Evolutionary conservation across 2,888 invertebrate genomes (phyloP), one percentile per base, ranked within the genome.

Genomic region (Dicyrtoma fusca): DNA sequence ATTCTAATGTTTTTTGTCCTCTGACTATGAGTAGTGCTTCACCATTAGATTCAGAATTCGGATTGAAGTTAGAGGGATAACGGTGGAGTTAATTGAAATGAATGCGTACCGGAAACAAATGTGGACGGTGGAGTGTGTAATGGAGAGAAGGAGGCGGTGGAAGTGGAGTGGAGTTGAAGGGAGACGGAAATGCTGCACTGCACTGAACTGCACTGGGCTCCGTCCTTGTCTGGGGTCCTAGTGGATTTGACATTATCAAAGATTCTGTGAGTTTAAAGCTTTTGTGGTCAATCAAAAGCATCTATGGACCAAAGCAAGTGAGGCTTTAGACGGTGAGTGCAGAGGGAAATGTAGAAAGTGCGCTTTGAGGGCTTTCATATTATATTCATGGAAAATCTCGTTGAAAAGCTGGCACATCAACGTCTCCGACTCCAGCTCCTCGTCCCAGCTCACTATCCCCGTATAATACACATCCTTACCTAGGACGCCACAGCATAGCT

Each of bases 261-360:
- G 47, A 64, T 64, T 64, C 49, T 64, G 26, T 49, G 23, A 21
- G 21, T 64, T 47, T 25, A 23, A 49, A 49, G 49, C 26, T 61
- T 64, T 64, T 64, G 64, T 64, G 64, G 64, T 64, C 64, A 64
- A 49, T 47, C 64, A n/a, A 25, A 64, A 49, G 49, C 21, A 14
- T 34, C 10, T n/a, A 17, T 13, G 14, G 2, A 19, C 10, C n/a
- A n/a, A n/a, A n/a, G n/a, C n/a, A 59, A 13, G 14, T 25, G 25
- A 14, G 26, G 25, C n/a, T 49, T 19, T n/a, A 51, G 53, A 53
- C 13, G 21, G 53, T 34, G n/a, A 17, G 21, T 34, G 53, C n/a
- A n/a, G 23, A 53, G 8, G 42, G 26, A 34, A 53, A 66, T 21
- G 14, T 34, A 65, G 19, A 65, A 25, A 23, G 64, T 45, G 49